Evolutionary conservation across 1,140 invertebrate species (phyloP), one percentile per base, ranked within the genome.

Genomic region (Drepana arcuata): DNA sequence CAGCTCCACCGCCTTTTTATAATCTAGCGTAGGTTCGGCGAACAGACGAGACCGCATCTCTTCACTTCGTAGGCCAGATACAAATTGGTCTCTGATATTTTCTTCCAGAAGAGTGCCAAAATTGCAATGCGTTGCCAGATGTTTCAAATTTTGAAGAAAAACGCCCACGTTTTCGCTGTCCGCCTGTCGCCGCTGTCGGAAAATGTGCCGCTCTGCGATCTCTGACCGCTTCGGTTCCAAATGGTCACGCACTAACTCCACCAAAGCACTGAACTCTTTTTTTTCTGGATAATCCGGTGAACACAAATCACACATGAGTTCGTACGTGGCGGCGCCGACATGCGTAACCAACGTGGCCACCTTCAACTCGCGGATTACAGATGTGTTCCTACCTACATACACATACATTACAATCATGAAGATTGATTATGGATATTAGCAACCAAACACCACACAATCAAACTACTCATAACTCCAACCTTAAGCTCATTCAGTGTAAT

Each of bases 151-250:
- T 28, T 50, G 47, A 0, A 43, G 16, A 35, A 49, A 62, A 11
- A 54, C 38, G 7, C 32, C 16, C 7, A 24, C n/a, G 7, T 26
- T 26, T 26, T 26, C 25, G 25, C 30, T 33, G 5, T 16, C 1
- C 2, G 16, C 14, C 35, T 66, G 52, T 15, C 36, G 42, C 14
- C 60, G 41, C 37, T 67, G 50, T 39, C 61, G 46, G 9, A 46
- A 69, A 10, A 58, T 50, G 15, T 62, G 67, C 13, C 60, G 26
- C 37, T 73, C 62, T 0, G 58, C 47, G 13, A 73, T 64, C 1
- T 56, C 41, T 5, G 58, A 65, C 4, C 52, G 48, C 7, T 35
- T 39, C 1, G 62, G 69, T 32, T 69, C 41, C 29, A 69, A 33
- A 41, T 74, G 58, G 9, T 57, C 29, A 6, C 40, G 43, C 36